Evolutionary conservation across 2,113 vertebrate genomes (phyloP).

Genomic region (Prunella fulvescens): DNA sequence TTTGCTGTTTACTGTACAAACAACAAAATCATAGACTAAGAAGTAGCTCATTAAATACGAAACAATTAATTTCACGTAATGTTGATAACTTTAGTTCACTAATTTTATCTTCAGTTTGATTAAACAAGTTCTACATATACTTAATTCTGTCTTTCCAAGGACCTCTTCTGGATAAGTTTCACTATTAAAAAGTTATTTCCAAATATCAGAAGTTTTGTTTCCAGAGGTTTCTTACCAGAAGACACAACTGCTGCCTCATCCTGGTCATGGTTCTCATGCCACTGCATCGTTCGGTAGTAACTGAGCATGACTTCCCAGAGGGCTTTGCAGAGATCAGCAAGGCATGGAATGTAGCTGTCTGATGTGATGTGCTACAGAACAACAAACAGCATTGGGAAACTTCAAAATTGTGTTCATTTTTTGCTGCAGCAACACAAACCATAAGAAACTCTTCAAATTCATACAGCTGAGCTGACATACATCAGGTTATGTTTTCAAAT

Average conservation of each 20-base stretch:
- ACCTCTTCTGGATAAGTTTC: background rate
- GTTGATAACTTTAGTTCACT: background rate
- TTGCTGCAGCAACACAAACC: background rate
- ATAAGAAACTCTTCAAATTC: background rate
- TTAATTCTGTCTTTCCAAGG: background rate
- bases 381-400: background rate
- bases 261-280: slow-evolving; percentile 90
- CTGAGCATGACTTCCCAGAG: slow-evolving; percentile 99
- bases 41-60: background rate
- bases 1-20: background rate
- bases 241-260: slow-evolving; percentile 70
- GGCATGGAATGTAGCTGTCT: slow-evolving; percentile 97
- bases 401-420: background rate
- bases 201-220: background rate
- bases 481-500: background rate
- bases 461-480: background rate
- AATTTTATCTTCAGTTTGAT: background rate
- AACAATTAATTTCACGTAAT: background rate
- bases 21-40: background rate
- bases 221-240: slow-evolving; percentile 74
- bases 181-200: background rate
- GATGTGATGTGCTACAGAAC: slow-evolving; percentile 88
- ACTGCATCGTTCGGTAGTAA: slow-evolving; percentile 95
- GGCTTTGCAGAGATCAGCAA: slow-evolving; percentile 96
- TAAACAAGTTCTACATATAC: background rate